Percentiles rank a stretch among this genome's conserved stretches.
phyloP scores from a whole-genome alignment of 2,888 invertebrate genomes.

The Cheilosia pagana region DNA sequence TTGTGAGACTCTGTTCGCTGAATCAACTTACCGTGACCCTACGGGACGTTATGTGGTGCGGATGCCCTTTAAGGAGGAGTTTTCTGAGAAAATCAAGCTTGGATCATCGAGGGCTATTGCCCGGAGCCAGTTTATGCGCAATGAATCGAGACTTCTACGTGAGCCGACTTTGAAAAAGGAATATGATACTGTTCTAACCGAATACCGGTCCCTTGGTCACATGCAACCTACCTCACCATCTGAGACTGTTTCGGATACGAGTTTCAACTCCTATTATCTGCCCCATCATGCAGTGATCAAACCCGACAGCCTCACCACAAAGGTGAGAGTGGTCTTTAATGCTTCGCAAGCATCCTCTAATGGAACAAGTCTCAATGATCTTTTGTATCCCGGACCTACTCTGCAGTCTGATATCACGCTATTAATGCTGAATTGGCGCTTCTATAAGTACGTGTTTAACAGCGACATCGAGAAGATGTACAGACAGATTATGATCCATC shows the following conservation, averaged over 20 bases:
- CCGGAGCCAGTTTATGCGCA: not conserved
- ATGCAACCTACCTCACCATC: not conserved
- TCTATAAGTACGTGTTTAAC: too few relatives aligned
- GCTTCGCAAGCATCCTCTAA: constrained; percentile 9
- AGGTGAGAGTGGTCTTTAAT: constrained; percentile 3
- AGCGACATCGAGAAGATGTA: too few relatives aligned
- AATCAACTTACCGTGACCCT: not conserved
- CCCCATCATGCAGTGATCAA: constrained; percentile 25
- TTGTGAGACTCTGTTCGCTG: not conserved
- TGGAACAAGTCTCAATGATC: not conserved
- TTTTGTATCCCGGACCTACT: not conserved
- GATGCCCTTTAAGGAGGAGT: not conserved
- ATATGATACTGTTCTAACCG: constrained; percentile 21
- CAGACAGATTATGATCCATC: too few relatives aligned
- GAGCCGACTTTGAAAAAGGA: constrained; percentile 10
- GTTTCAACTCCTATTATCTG: constrained; percentile 11
- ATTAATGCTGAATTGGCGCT: too few relatives aligned
- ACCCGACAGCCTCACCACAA: constrained; percentile 2
- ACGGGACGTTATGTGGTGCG: constrained; percentile 1
- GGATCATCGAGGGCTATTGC: constrained; percentile 5
- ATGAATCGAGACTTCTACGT: not conserved
- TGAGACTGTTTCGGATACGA: not conserved
- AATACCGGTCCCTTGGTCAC: constrained; percentile 3
- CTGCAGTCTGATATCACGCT: too few relatives aligned
- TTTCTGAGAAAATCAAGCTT: not conserved